phyloP scores from a whole-genome alignment of 2,888 invertebrate genomes.

The Acleris cristana region DNA sequence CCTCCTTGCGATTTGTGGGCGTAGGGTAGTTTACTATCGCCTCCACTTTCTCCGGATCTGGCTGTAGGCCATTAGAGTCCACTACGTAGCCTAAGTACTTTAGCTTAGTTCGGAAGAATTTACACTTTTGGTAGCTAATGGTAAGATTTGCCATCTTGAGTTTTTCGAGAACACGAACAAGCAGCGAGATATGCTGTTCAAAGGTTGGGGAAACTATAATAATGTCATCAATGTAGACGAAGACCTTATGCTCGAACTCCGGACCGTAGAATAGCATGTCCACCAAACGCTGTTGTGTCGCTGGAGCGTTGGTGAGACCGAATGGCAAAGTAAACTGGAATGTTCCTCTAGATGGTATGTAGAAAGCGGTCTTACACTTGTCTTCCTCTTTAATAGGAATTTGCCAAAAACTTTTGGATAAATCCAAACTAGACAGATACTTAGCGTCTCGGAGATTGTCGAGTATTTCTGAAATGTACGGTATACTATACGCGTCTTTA shows the following conservation, averaged over 20 bases:
- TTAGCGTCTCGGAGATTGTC: background rate
- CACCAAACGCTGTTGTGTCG: slow-evolving; percentile 6
- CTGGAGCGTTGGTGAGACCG: slow-evolving; percentile 13
- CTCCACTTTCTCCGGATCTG: slow-evolving; percentile 20
- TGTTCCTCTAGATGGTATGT: too few relatives aligned
- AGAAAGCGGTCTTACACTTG: too few relatives aligned
- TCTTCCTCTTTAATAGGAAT: too few relatives aligned
- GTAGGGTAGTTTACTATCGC: too few relatives aligned
- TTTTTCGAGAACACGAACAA: background rate
- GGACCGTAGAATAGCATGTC: slow-evolving; percentile 16
- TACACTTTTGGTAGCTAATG: slow-evolving; percentile 4
- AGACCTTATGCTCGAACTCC: slow-evolving; percentile 1
- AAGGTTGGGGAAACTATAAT: background rate
- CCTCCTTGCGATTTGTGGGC: slow-evolving; percentile 17
- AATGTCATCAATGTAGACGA: slow-evolving; percentile 7
- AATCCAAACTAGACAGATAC: background rate
- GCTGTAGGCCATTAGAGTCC: slow-evolving; percentile 19
- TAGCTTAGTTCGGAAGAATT: slow-evolving; percentile 6
- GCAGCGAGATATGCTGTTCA: too few relatives aligned
- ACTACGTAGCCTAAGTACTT: slow-evolving; percentile 40
- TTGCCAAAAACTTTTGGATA: too few relatives aligned
- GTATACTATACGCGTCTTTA: background rate
- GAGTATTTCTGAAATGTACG: slow-evolving; percentile 3
- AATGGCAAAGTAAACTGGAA: slow-evolving; percentile 6
- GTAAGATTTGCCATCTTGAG: background rate